Percentiles rank a stretch among this genome's conserved stretches.
phyloP scores from a whole-genome alignment of 2,797 vertebrate genomes.

The Dryobates pubescens region DNA sequence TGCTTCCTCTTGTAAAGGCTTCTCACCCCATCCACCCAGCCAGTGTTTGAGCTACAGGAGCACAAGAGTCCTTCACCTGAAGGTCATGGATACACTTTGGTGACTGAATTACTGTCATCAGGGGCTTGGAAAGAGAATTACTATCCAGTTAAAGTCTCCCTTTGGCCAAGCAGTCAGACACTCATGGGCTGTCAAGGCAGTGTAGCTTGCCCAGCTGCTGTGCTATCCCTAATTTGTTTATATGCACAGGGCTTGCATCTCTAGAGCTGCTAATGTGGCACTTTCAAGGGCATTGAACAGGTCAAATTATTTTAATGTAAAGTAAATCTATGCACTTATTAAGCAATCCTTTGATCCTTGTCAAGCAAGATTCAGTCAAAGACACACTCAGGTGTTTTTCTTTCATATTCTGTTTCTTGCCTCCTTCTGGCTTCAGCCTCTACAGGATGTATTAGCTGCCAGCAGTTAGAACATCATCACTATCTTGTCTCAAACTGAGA shows the following conservation, averaged over 20 bases:
- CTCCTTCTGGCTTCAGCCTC: neutral
- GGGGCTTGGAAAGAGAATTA: conserved; percentile 14
- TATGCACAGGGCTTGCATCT: neutral
- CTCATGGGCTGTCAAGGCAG: neutral
- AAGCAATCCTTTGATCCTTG: conserved; percentile 40
- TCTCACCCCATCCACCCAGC: neutral
- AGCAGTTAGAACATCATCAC: neutral
- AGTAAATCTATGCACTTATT: conserved; percentile 13
- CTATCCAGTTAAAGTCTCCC: conserved; percentile 4
- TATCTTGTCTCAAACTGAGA: neutral
- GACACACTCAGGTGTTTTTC: conserved; percentile 11
- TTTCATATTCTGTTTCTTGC: conserved; percentile 8
- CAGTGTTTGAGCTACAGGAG: neutral
- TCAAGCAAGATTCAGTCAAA: conserved; percentile 13
- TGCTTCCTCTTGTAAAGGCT: conserved; percentile 1
- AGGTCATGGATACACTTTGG: conserved; percentile 26
- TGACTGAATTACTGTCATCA: conserved; percentile 33
- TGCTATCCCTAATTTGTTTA: conserved; percentile 33
- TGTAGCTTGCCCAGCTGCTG: neutral
- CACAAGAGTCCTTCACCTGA: conserved; percentile 11
- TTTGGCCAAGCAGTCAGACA: conserved; percentile 14
- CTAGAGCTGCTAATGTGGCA: conserved; percentile 26
- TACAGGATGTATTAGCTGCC: neutral
- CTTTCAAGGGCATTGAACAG: conserved; percentile 33
- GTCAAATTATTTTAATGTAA: conserved; percentile 31